Conservation (phyloP, 2,113 vertebrate species). For the Laterallus jamaicensis region DNA sequence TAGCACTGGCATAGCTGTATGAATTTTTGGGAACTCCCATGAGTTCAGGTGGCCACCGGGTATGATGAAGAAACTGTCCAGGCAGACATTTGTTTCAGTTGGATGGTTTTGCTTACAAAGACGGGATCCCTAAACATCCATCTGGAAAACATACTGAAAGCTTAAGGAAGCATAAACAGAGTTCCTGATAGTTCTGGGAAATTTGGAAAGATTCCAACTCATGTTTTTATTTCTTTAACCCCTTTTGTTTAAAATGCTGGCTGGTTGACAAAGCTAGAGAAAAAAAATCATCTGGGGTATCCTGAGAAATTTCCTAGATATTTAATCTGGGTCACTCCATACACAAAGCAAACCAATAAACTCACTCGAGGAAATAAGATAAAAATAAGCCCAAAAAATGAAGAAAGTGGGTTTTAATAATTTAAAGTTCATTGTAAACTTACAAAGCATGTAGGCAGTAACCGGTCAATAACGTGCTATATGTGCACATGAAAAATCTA, state of each 20-base stretch:
- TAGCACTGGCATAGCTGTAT: background rate
- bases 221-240: background rate
- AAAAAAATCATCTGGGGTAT: background rate
- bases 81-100: slow-evolving; percentile 28
- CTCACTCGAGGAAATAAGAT: background rate
- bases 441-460: background rate
- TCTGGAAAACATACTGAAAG: slow-evolving; percentile 39
- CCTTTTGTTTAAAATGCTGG: background rate
- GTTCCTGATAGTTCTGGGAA: background rate
- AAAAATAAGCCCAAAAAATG: background rate
- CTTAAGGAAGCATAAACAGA: slow-evolving; percentile 18
- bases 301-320: background rate
- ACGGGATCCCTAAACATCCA: slow-evolving; percentile 31
- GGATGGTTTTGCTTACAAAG: slow-evolving; percentile 35
- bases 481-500: background rate
- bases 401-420: background rate
- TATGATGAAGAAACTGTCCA: slow-evolving; percentile 10
- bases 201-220: slow-evolving; percentile 12
- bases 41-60: slow-evolving; percentile 22
- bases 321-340: background rate
- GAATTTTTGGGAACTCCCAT: background rate
- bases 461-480: background rate
- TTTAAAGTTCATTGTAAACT: background rate
- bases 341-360: background rate
- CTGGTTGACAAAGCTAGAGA: background rate